Percentiles rank a stretch among this genome's conserved stretches.
phyloP scores from a whole-genome alignment of 2,888 invertebrate genomes.

The Leptinotarsa juncta region DNA sequence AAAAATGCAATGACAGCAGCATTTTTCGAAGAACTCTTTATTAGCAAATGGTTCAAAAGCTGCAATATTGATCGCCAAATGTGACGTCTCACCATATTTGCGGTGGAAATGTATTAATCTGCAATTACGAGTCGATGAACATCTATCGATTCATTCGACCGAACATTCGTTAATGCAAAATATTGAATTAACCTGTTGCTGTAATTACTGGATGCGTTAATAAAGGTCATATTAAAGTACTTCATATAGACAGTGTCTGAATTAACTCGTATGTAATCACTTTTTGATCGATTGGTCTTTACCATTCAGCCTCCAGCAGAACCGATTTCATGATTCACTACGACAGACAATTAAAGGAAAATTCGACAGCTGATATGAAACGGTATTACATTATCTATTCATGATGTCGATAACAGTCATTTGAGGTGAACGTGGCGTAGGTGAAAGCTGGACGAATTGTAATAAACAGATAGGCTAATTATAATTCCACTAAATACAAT shows the following conservation, averaged over 20 bases:
- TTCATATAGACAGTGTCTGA: slow-evolving; percentile 19
- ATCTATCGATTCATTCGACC: neutral
- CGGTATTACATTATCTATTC: neutral
- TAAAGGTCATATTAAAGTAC: slow-evolving; percentile 16
- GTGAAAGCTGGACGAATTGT: no score
- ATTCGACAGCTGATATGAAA: neutral
- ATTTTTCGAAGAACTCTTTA: no score
- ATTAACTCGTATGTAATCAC: slow-evolving; percentile 22
- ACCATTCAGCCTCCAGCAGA: neutral
- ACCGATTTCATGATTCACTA: neutral
- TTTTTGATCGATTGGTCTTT: slow-evolving; percentile 10
- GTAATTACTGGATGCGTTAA: slow-evolving; percentile 11
- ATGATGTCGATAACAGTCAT: neutral
- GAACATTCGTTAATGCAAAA: slow-evolving; percentile 15
- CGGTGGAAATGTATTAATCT: slow-evolving; percentile 9
- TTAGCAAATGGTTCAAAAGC: neutral
- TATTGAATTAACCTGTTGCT: slow-evolving; percentile 24
- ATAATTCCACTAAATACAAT: no score
- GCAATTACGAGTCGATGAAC: slow-evolving; percentile 1
- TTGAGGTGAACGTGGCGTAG: neutral
- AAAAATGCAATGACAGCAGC: no score
- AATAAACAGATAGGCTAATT: no score
- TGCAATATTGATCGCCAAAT: slow-evolving; percentile 1
- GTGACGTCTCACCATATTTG: neutral
- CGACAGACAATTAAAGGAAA: neutral